A percentile compares a stretch with the other conserved stretches of the same genome.
These are phyloP conservation scores for Dendrocincla tyrannina DNA, from an alignment of 2,797 vertebrate species.

Conservation along the genomic window DNA sequence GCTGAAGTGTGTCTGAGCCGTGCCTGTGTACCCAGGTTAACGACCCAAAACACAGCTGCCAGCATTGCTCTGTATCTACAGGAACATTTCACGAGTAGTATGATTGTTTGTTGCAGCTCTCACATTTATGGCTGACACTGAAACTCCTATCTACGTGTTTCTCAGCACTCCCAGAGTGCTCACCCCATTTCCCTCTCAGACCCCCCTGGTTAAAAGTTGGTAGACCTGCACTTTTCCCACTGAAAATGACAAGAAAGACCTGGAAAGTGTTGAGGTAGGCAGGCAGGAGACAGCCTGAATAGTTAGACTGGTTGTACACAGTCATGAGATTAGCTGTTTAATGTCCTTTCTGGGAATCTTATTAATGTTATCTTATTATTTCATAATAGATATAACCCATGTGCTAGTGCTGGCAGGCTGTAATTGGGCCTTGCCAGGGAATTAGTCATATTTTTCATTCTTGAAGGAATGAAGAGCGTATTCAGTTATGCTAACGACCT, in stretches of 20 bases:
- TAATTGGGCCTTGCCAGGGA: constrained; percentile 69
- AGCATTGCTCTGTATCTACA: neutral
- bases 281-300: neutral
- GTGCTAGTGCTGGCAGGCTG: constrained; percentile 23
- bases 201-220: neutral
- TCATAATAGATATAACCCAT: constrained; percentile 68
- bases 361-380: constrained; percentile 72
- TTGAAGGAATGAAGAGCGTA: constrained; percentile 51
- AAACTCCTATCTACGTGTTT: neutral
- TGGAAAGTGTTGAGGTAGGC: neutral
- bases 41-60: neutral
- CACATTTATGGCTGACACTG: neutral
- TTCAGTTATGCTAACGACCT: constrained; percentile 69
- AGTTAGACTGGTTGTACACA: neutral
- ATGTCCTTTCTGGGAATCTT: constrained; percentile 68
- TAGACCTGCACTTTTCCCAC: neutral
- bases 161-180: neutral
- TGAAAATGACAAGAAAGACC: neutral
- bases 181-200: neutral
- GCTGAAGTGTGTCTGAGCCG: neutral
- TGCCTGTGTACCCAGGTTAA: neutral
- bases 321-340: constrained; percentile 26
- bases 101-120: neutral
- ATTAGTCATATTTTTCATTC: constrained; percentile 69
- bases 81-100: neutral